phyloP scores from a whole-genome alignment of 2,888 invertebrate genomes.

The Apamea epomidion region DNA sequence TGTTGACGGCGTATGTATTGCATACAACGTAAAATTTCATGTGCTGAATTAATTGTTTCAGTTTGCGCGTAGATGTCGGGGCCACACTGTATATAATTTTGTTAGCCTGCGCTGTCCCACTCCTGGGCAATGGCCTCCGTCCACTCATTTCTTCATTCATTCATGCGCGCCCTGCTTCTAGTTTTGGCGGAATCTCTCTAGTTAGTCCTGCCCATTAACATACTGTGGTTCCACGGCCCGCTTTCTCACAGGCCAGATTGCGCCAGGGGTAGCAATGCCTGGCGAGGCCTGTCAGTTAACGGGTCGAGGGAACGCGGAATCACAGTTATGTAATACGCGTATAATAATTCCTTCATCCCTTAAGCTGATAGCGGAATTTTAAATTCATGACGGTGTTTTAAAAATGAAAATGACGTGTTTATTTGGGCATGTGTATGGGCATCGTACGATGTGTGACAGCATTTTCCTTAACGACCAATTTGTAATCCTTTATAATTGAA shows the following conservation, averaged over 20 bases:
- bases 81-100: too few relatives aligned
- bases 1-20: too few relatives aligned
- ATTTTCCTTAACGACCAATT: slow-evolving; percentile 17
- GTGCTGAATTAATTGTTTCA: too few relatives aligned
- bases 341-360: background rate
- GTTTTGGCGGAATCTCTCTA: background rate
- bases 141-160: background rate
- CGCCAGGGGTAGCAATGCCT: background rate
- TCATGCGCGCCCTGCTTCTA: too few relatives aligned
- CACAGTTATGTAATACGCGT: background rate
- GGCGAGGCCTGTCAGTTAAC: background rate
- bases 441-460: background rate
- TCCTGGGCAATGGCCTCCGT: background rate
- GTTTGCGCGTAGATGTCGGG: too few relatives aligned
- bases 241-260: background rate
- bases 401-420: background rate
- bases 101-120: background rate
- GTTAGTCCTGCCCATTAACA: background rate
- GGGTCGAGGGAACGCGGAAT: too few relatives aligned
- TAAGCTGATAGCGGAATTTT: background rate
- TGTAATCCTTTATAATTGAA: slow-evolving; percentile 12
- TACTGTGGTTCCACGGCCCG: background rate
- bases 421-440: background rate
- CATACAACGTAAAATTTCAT: too few relatives aligned
- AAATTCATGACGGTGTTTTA: background rate